These are phyloP conservation scores for Anser cygnoides DNA, from an alignment of 2,113 vertebrate species.

Conservation along the genomic window DNA sequence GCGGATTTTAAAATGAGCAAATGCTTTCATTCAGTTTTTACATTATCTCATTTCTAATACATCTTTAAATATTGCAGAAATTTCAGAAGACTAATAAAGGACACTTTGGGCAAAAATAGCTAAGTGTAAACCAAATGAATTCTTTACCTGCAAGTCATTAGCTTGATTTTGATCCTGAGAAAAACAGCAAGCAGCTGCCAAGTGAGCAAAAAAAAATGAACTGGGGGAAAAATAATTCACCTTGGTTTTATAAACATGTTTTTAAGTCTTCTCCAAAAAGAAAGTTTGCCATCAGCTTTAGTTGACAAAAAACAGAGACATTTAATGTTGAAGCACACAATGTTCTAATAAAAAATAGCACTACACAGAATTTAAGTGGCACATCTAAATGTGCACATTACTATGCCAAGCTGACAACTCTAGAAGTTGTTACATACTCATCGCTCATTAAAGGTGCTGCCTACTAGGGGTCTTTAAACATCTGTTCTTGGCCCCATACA, in stretches of 20 bases:
- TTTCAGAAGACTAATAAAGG: neutral
- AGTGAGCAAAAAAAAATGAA: neutral
- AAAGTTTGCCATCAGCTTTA: neutral
- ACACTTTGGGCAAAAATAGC: neutral
- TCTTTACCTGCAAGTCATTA: neutral
- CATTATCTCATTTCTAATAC: neutral
- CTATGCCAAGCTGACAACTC: slow-evolving; percentile 24
- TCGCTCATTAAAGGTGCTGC: slow-evolving; percentile 29
- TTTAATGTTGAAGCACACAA: slow-evolving; percentile 27
- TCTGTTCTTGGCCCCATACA: slow-evolving; percentile 5
- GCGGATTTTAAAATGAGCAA: neutral
- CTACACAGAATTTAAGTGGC: slow-evolving; percentile 44
- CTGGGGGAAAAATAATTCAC: slow-evolving; percentile 2
- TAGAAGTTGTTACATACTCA: slow-evolving; percentile 25
- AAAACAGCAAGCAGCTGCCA: slow-evolving; percentile 17
- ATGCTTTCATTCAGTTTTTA: neutral
- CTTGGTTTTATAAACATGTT: slow-evolving; percentile 29
- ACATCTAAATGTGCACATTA: slow-evolving; percentile 56
- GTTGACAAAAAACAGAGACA: neutral
- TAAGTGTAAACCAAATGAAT: neutral
- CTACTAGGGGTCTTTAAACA: slow-evolving; percentile 32
- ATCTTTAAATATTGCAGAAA: neutral
- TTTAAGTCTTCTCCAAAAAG: neutral
- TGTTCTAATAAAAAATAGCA: slow-evolving; percentile 59
- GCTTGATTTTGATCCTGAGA: neutral